These are phyloP conservation scores for Macrostomum lignano DNA, from an alignment of 1,140 invertebrate species.

Conservation along the genomic window DNA sequence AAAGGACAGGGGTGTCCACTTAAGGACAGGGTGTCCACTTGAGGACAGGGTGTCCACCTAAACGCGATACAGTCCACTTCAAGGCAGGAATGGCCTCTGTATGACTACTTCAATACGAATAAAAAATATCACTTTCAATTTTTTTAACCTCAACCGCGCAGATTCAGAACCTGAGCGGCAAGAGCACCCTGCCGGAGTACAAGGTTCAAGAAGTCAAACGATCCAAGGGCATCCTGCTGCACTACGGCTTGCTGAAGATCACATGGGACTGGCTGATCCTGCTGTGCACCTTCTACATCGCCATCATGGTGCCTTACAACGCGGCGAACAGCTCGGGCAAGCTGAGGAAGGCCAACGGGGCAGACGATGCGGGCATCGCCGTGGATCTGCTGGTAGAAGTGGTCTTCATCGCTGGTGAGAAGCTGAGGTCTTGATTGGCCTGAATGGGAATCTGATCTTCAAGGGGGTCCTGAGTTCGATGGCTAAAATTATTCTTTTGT, in stretches of 20 bases:
- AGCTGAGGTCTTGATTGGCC: too few species aligned
- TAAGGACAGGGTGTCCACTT: too few species aligned
- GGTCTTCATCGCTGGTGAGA: conserved; percentile 68
- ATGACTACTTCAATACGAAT: too few species aligned
- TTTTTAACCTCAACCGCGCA: conserved; percentile 13
- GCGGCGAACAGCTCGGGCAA: conserved; percentile 12
- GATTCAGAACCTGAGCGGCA: conserved; percentile 50
- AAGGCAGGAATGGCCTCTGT: too few species aligned
- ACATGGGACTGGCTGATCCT: conserved; percentile 27
- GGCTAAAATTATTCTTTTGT: too few species aligned
- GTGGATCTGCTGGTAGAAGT: conserved; percentile 74
- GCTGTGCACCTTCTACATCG: conserved; percentile 25
- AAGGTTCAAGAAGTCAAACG: conserved; percentile 58
- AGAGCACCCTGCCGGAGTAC: conserved; percentile 58
- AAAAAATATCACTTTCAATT: conserved; percentile 59
- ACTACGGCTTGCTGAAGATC: conserved; percentile 27
- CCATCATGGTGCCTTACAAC: conserved; percentile 25
- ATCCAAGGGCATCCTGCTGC: conserved; percentile 46
- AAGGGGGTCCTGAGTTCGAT: too few species aligned
- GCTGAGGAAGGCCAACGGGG: conserved; percentile 8
- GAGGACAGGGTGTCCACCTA: too few species aligned
- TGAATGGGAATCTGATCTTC: too few species aligned
- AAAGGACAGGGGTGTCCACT: too few species aligned
- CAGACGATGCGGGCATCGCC: conserved; percentile 36
- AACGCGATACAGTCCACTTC: too few species aligned